Conservation (phyloP, 2,113 vertebrate species). For the Enhydra lutris region DNA sequence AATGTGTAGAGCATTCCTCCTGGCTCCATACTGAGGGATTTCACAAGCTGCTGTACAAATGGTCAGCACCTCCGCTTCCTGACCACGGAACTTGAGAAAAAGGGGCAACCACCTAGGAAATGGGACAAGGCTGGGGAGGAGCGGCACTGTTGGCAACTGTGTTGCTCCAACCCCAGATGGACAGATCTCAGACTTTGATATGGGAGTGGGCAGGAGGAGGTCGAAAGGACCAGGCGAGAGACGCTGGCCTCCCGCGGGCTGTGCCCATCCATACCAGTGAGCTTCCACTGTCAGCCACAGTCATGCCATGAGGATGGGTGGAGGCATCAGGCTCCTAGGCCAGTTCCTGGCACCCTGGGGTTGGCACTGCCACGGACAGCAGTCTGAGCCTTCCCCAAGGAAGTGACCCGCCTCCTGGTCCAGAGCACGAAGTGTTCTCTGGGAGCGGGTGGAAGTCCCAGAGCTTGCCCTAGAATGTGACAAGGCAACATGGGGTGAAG, state of each 20-base stretch:
- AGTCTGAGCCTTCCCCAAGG: fast-evolving
- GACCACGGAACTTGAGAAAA: background rate
- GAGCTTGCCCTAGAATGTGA: background rate
- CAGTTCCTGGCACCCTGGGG: background rate
- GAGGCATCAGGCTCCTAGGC: background rate
- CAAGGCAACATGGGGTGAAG: fast-evolving
- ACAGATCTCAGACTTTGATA: background rate
- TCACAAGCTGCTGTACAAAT: background rate
- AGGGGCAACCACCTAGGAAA: fast-evolving
- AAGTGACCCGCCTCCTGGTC: background rate
- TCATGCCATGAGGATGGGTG: fast-evolving
- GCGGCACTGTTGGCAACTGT: background rate
- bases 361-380: no score
- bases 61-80: background rate
- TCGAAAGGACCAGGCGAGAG: no score
- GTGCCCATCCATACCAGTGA: fast-evolving
- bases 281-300: fast-evolving
- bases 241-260: fast-evolving
- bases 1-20: background rate
- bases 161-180: background rate
- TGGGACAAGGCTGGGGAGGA: no score
- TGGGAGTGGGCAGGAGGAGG: background rate
- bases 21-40: background rate
- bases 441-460: fast-evolving
- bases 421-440: background rate